A percentile compares a stretch with the other conserved stretches of the same genome.
Conservation (phyloP, 2,113 vertebrate species). For the Acinonyx jubatus region DNA sequence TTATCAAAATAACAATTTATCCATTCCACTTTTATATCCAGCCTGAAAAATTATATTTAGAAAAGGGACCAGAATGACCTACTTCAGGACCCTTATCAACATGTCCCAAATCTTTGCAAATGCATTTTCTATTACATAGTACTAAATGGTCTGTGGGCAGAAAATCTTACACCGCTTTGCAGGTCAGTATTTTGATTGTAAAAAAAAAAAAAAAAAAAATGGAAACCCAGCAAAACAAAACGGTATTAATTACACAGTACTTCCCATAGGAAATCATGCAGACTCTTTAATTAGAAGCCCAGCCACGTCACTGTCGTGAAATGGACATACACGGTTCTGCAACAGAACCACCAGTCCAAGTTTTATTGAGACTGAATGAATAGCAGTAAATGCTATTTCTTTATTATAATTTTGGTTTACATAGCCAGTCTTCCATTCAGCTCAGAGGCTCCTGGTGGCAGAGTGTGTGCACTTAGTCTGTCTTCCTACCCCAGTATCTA, state of each 20-base stretch:
- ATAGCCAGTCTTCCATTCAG: background rate
- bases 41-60: background rate
- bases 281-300: background rate
- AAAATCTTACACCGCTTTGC: background rate
- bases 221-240: background rate
- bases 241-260: background rate
- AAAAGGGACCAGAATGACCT: background rate
- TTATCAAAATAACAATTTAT: no score
- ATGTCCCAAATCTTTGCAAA: background rate
- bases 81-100: background rate
- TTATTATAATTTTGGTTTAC: background rate
- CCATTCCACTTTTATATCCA: slow-evolving; percentile 36
- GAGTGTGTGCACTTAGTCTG: background rate
- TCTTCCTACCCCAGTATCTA: background rate
- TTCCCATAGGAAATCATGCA: background rate
- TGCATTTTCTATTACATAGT: background rate
- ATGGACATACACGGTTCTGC: background rate
- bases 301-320: background rate
- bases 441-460: background rate
- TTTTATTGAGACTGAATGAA: background rate
- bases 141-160: background rate
- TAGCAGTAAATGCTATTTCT: background rate
- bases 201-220: background rate
- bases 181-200: background rate
- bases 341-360: background rate